These are phyloP conservation scores for Noctua janthe DNA, from an alignment of 2,888 invertebrate genomes.

Conservation along the genomic window DNA sequence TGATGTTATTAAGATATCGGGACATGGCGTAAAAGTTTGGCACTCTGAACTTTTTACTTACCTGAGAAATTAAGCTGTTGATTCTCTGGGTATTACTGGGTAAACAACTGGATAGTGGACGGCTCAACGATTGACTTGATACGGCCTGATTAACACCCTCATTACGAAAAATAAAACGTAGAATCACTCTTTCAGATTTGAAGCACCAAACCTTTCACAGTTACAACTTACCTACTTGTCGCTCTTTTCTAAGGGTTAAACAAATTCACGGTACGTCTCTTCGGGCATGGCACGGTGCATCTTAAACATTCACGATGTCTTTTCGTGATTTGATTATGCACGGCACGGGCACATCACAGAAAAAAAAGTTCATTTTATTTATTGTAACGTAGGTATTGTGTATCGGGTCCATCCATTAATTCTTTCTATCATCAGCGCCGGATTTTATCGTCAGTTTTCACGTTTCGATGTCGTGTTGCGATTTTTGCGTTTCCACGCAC, in stretches of 20 bases:
- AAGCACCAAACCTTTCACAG: not conserved
- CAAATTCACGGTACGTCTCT: not conserved
- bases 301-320: not conserved
- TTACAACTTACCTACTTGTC: not conserved
- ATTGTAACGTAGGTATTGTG: not conserved
- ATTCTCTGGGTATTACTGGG: not conserved
- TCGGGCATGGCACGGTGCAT: not conserved
- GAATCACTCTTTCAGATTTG: not conserved
- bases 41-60: not conserved
- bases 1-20: conserved; percentile 22
- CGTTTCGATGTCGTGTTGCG: not conserved
- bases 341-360: not conserved
- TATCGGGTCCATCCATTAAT: not conserved
- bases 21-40: not conserved
- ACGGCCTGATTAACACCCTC: conserved; percentile 8
- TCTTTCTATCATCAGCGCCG: not conserved
- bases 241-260: not conserved
- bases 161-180: not conserved
- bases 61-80: not conserved
- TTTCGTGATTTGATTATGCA: not conserved
- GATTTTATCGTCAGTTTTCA: not conserved
- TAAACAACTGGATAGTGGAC: not conserved
- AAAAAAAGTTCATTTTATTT: not conserved
- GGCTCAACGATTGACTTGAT: not conserved
- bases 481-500: not conserved